Evolutionary conservation across 2,113 vertebrate genomes (phyloP), one percentile per base, ranked within the genome.

Genomic region (Hyperopisus bebe): DNA sequence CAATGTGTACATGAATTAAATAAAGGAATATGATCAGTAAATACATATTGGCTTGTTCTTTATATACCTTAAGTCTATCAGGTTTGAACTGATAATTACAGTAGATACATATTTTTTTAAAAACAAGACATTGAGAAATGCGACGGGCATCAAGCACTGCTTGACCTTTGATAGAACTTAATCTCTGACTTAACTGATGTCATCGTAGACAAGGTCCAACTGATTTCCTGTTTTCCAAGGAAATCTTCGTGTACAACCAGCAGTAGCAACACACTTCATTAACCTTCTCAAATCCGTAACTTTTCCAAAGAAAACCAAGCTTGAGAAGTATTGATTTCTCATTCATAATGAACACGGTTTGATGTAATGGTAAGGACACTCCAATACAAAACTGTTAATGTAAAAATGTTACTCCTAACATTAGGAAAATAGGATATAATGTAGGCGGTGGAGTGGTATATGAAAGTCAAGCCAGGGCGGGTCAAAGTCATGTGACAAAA

Each of bases 271-370:
- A 31, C 11, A 24, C 1, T 17, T 46, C 24, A 11, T 48, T 24
- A 19, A 5, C 17, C 15, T 21, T 6, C 35, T 55, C 35, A 55
- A 10, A 24, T 1, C 15, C 39, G 11, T 11, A 10, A 31, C 10
- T 17, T 31, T 19, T 35, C 62, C 50, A 7, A 46, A 87, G 87
- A 88, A 46, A 50, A 80, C 87, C 86, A 80, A 70, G 48, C 89
- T 50, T 15, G 8, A 48, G 47, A 74, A 15, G 55, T 90, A 90
- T 87, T 77, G 89, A 90, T 90, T 90, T 87, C 66, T 90, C 85
- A 80, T 82, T 80, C 47, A 5, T 70, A 70, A 70, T 70, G 10
- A 70, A 31, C 3, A 70, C 3, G 3, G 62, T 42, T 80, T 27
- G 74, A 19, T 80, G 31, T 80, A 19, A 80, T 42, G 5, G 35